A percentile compares a stretch with the other conserved stretches of the same genome.
Conservation (phyloP, 1,140 invertebrate species). For the Sitophilus oryzae region DNA sequence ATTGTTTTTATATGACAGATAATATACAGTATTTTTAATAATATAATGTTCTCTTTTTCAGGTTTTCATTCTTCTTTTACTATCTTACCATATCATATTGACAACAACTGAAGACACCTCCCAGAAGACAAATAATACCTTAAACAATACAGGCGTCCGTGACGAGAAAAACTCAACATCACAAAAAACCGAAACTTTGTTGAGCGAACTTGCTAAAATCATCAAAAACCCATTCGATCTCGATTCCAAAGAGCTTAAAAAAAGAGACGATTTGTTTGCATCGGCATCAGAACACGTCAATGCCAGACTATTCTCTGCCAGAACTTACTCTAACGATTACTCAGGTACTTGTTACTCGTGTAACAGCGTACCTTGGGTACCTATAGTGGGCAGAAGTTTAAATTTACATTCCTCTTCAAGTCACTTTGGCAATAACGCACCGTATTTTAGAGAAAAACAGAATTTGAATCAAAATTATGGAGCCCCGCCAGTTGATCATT, state of each 20-base stretch:
- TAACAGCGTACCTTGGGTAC: slow-evolving; percentile 72
- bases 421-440: slow-evolving; percentile 7
- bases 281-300: slow-evolving; percentile 18
- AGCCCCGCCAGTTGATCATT: slow-evolving; percentile 30
- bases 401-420: slow-evolving; percentile 16
- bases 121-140: not conserved
- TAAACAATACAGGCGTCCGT: not conserved
- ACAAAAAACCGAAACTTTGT: slow-evolving; percentile 17
- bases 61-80: slow-evolving; percentile 3
- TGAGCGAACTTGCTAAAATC: slow-evolving; percentile 28
- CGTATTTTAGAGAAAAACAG: not conserved
- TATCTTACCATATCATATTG: not conserved
- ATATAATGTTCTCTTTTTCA: not conserved
- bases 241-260: slow-evolving; percentile 18
- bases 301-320: slow-evolving; percentile 14
- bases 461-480: not conserved
- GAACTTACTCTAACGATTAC: not conserved
- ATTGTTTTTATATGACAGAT: no score
- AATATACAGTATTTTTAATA: not conserved
- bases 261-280: slow-evolving; percentile 12
- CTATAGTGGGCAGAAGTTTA: slow-evolving; percentile 50
- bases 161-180: slow-evolving; percentile 25
- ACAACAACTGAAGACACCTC: not conserved
- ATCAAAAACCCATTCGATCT: slow-evolving; percentile 26
- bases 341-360: slow-evolving; percentile 43